phyloP scores from a whole-genome alignment of 35 echinoderm and acorn worm genomes.

The Strongylocentrotus purpuratus region DNA sequence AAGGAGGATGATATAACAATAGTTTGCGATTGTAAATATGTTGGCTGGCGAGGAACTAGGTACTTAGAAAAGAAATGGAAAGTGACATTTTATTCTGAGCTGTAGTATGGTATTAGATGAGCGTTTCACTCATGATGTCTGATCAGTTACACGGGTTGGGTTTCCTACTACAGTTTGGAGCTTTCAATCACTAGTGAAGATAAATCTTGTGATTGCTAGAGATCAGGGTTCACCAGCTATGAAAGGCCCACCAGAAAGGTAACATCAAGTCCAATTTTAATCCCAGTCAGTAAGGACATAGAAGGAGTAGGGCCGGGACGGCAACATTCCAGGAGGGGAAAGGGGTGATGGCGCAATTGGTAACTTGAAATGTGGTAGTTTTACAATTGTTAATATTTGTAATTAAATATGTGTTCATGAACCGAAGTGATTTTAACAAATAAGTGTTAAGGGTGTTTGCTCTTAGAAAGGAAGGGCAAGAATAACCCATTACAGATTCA shows the following conservation, averaged over 20 bases:
- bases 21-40: slow-evolving; percentile 2
- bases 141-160: neutral
- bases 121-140: neutral
- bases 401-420: too few species aligned
- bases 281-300: neutral
- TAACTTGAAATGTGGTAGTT: neutral
- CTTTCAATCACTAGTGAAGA: slow-evolving; percentile 2
- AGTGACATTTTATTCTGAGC: neutral
- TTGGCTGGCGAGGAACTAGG: neutral
- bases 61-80: neutral
- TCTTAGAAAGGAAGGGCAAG: neutral
- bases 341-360: neutral
- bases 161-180: neutral
- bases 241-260: neutral
- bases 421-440: too few species aligned
- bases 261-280: slow-evolving; percentile 3
- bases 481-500: neutral
- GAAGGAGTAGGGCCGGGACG: neutral
- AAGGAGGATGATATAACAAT: slow-evolving; percentile 12
- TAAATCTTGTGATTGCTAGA: slow-evolving; percentile 9
- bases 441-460: too few species aligned
- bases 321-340: neutral
- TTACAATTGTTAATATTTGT: too few species aligned
- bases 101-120: neutral
- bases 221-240: slow-evolving; percentile 1